Evolutionary conservation across 1,140 invertebrate species (phyloP).

Genomic region (Eciton burchellii): DNA sequence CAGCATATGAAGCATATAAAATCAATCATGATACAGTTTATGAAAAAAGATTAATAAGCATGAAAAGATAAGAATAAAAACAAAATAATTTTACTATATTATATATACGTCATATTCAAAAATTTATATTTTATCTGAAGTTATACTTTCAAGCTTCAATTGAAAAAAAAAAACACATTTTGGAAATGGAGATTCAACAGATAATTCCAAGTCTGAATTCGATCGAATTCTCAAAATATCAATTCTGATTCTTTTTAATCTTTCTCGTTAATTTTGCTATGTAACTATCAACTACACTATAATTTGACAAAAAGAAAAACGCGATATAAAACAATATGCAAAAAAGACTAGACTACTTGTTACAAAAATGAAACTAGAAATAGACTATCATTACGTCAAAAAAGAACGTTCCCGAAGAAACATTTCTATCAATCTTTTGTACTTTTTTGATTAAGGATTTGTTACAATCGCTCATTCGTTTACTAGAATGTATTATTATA

Average conservation of each 20-base stretch:
- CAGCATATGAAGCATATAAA: too few species aligned
- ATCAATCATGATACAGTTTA: too few species aligned
- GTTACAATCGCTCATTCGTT: conserved; percentile 62
- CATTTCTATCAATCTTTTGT: conserved; percentile 81
- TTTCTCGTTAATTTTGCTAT: conserved; percentile 15
- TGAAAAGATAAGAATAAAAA: neutral
- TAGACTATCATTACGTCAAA: conserved; percentile 71
- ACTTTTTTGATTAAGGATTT: conserved; percentile 84
- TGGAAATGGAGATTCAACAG: neutral
- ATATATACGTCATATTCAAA: conserved; percentile 13
- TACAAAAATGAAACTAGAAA: conserved; percentile 76
- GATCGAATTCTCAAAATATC: conserved; percentile 14
- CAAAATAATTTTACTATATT: conserved; percentile 31
- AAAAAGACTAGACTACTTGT: conserved; percentile 83
- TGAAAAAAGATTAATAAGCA: too few species aligned
- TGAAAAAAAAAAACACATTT: neutral
- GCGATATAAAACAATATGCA: conserved; percentile 70
- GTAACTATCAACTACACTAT: neutral
- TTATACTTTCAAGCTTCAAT: neutral
- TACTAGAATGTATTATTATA: conserved; percentile 53
- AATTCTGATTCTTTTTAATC: neutral
- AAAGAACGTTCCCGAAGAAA: conserved; percentile 75
- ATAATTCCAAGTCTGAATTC: too few species aligned
- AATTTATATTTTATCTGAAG: conserved; percentile 27
- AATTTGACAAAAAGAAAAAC: conserved; percentile 75